phyloP scores from a whole-genome alignment of 2,797 vertebrate genomes.

The Petrocephalus sullivani region DNA sequence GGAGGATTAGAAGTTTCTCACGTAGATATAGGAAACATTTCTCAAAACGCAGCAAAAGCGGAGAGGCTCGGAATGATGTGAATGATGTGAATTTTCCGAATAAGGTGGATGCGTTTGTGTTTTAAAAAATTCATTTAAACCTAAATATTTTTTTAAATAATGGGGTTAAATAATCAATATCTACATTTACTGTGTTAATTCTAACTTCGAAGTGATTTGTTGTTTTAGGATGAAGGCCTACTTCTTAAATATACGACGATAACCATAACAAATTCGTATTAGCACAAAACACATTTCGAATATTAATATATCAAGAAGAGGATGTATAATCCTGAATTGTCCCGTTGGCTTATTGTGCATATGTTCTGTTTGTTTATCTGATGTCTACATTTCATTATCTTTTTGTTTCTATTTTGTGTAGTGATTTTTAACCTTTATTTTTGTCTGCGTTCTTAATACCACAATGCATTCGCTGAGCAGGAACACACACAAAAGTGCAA shows the following conservation, averaged over 20 bases:
- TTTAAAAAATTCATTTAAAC: background rate
- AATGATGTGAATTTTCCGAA: constrained; percentile 9
- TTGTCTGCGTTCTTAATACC: background rate
- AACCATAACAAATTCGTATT: background rate
- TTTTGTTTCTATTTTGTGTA: background rate
- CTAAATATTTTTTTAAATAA: background rate
- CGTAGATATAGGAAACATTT: constrained; percentile 19
- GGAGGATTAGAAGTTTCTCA: background rate
- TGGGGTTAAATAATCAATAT: background rate
- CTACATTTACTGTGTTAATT: background rate
- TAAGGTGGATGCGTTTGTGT: constrained; percentile 1
- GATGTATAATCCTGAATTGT: background rate
- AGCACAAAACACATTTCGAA: background rate
- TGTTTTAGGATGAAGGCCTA: constrained; percentile 4
- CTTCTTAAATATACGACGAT: background rate
- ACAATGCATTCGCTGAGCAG: background rate
- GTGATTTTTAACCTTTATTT: background rate
- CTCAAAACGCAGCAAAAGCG: constrained; percentile 35
- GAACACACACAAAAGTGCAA: background rate
- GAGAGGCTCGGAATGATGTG: background rate
- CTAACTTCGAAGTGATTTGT: background rate
- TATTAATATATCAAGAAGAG: background rate
- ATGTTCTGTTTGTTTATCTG: background rate
- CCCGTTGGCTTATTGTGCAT: background rate
- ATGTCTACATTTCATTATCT: background rate